phyloP scores from a whole-genome alignment of 2,113 vertebrate species.

The Oxyura jamaicensis region DNA sequence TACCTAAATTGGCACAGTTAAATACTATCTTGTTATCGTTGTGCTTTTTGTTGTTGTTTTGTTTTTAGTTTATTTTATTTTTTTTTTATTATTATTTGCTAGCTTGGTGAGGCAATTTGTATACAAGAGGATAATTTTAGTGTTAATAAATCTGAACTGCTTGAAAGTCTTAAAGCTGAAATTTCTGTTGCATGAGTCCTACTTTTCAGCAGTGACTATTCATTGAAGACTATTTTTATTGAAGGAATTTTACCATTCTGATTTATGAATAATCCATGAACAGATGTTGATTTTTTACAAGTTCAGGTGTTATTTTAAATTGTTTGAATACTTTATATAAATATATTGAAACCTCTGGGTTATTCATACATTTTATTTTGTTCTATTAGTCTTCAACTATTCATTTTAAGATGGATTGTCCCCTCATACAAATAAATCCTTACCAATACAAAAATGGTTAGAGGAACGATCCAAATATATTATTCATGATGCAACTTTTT shows the following conservation, averaged over 20 bases:
- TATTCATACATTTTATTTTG: slow-evolving; percentile 21
- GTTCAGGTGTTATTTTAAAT: slow-evolving; percentile 62
- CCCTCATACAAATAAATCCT: not conserved
- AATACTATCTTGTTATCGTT: not conserved
- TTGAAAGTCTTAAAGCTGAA: slow-evolving; percentile 35
- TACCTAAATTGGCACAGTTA: slow-evolving; percentile 42
- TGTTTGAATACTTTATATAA: slow-evolving; percentile 67
- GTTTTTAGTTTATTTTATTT: not conserved
- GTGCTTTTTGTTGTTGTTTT: too few relatives aligned
- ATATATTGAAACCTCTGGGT: slow-evolving; percentile 61
- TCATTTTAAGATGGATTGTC: not conserved
- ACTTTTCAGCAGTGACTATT: slow-evolving; percentile 24
- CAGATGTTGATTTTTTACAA: slow-evolving; percentile 68
- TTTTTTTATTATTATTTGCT: not conserved
- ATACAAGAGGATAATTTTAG: slow-evolving; percentile 34
- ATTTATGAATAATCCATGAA: slow-evolving; percentile 72
- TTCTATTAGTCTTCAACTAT: slow-evolving; percentile 7
- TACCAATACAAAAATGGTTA: not conserved
- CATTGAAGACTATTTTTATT: slow-evolving; percentile 24
- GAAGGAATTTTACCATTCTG: slow-evolving; percentile 48
- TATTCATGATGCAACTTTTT: slow-evolving; percentile 6
- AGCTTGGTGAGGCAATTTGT: slow-evolving; percentile 28
- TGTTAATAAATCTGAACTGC: slow-evolving; percentile 41
- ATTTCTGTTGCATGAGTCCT: slow-evolving; percentile 24
- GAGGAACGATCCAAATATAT: not conserved